phyloP scores from a whole-genome alignment of 2,888 invertebrate species.

The Deilephila elpenor region DNA sequence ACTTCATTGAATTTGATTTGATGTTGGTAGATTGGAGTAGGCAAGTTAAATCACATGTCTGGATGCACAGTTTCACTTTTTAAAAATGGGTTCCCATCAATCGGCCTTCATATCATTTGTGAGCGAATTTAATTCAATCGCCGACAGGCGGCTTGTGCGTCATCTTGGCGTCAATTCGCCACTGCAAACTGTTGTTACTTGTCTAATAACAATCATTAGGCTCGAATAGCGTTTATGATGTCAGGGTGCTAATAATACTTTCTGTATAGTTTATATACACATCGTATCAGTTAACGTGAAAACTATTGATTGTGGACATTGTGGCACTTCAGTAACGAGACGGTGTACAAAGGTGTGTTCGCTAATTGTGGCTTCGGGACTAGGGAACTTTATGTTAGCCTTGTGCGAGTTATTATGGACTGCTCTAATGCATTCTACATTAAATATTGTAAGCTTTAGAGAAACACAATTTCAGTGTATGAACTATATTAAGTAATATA shows the following conservation, averaged over 20 bases:
- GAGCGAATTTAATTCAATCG: conserved; percentile 53
- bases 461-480: too few species aligned
- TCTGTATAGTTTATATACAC: conserved; percentile 24
- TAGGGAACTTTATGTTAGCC: neutral
- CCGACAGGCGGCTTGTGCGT: conserved; percentile 43
- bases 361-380: neutral
- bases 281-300: conserved; percentile 5
- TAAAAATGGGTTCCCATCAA: conserved; percentile 34
- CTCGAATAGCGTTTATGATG: conserved; percentile 50
- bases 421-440: too few species aligned
- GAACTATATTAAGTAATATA: too few species aligned
- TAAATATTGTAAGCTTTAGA: too few species aligned
- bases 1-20: neutral
- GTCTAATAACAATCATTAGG: conserved; percentile 50
- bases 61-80: neutral
- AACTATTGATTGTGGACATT: conserved; percentile 12
- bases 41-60: neutral
- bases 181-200: conserved; percentile 37
- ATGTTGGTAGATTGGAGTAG: neutral
- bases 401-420: neutral
- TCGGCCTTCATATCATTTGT: conserved; percentile 55
- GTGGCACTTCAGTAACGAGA: neutral
- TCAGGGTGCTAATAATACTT: conserved; percentile 38
- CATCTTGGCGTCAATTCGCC: conserved; percentile 41
- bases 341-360: neutral